Conservation (phyloP, 2,888 invertebrate genomes). For the Lissocephala sabroskyi region DNA sequence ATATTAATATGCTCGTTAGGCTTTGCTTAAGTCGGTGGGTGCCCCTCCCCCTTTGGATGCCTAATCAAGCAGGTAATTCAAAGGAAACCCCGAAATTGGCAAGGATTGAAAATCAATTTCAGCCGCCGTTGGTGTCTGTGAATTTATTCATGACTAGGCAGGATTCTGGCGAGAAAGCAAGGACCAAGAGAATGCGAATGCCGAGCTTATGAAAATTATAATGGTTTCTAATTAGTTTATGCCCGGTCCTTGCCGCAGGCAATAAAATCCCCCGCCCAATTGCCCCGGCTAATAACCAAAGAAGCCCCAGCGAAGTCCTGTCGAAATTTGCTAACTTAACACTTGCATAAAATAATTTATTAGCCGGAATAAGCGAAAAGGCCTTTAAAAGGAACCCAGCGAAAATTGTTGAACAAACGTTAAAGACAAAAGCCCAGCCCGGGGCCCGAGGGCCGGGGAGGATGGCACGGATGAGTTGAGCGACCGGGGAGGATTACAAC, state of each 20-base stretch:
- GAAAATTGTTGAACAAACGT: slow-evolving; percentile 48
- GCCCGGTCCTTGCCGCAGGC: background rate
- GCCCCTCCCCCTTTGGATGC: too few species aligned
- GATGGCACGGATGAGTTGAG: slow-evolving; percentile 2
- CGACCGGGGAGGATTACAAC: slow-evolving; percentile 36
- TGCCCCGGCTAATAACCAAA: slow-evolving; percentile 33
- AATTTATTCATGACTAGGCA: too few species aligned
- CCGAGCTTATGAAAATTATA: slow-evolving; percentile 20
- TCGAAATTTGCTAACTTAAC: slow-evolving; percentile 53
- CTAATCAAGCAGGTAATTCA: slow-evolving; percentile 6
- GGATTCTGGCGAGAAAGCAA: too few species aligned
- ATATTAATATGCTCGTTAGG: slow-evolving; percentile 6
- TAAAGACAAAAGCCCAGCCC: slow-evolving; percentile 48
- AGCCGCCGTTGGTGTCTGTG: too few species aligned
- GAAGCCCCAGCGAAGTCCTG: background rate
- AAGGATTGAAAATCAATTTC: slow-evolving; percentile 8
- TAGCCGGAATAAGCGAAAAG: slow-evolving; percentile 27
- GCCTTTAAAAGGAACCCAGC: background rate
- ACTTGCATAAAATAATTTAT: slow-evolving; percentile 61
- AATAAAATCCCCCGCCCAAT: slow-evolving; percentile 5
- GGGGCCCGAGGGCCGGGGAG: slow-evolving; percentile 2
- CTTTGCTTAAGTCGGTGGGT: background rate
- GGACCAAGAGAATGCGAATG: too few species aligned
- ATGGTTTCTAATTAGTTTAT: slow-evolving; percentile 47
- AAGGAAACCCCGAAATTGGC: background rate